Base-by-base conservation (phyloP, 2,113 vertebrate genomes). In the Mandrillus leucophaeus region DNA sequence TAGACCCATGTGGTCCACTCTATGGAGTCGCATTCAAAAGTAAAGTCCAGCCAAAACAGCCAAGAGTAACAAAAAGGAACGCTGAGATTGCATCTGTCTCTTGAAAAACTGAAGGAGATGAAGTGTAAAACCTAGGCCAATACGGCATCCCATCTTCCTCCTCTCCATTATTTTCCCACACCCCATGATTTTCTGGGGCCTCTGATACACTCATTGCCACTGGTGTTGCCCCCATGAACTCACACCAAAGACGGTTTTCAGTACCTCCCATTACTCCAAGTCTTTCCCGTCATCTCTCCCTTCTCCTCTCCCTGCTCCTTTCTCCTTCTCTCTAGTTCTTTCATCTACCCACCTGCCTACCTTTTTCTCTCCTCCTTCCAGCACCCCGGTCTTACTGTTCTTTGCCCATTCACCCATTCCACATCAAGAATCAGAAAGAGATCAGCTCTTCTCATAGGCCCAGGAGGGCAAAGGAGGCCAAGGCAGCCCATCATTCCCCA, bases 1-100 rank as follows among this genome's bases (percentile, higher is more conserved):
- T 14, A 30, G 45, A 35, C 25, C 43, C 48, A 17, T 0, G 2
- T 0, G 50, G 48, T 40, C 35, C 5, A 27, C 3, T 18, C 32
- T 14, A 52, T 0, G 20, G 30, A 73, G 52, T 8, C 32, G 22
- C 10, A 3, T 3, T 14, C 3, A 3, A 43, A 55, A 61, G 43
- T 30, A 5, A 3, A 12, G 30, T 52, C 68, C 80, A 43, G 7
- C 32, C 0, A 48, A 38, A 50, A n/a, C 0, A 32, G 32, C 13
- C 22, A 16, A 2, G 14, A 7, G 2, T 0, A 40, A 76, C 43
- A 3, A 75, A 18, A 80, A n/a, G 20, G 38, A 72, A 48, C 18
- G 43, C 3, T 0, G 10, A 14, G 0, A 27, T 52, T 48, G n/a
- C 0, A 14, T 7, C 20, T 0, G 6, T 66, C 40, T 90, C 78